Conservation (phyloP, 2,113 vertebrate genomes). For the Gobius niger region DNA sequence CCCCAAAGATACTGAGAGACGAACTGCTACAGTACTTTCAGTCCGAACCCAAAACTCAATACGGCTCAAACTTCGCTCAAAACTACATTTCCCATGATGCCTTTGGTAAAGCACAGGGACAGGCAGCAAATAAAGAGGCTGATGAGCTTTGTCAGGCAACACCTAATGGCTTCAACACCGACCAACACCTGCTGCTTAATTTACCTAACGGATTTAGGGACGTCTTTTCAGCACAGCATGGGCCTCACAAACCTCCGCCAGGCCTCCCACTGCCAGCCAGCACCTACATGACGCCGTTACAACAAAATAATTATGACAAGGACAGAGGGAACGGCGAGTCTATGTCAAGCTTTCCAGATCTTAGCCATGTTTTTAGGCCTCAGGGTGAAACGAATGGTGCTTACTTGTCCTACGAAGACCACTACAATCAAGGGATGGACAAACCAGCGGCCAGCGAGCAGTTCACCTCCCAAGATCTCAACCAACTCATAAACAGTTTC, state of each 20-base stretch:
- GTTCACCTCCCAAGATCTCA: conserved; percentile 50
- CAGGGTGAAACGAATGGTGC: conserved; percentile 46
- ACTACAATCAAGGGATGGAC: conserved; percentile 21
- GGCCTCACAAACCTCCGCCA: conserved; percentile 51
- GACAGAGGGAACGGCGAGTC: conserved; percentile 29
- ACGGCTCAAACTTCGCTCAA: conserved; percentile 65
- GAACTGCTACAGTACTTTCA: conserved; percentile 75
- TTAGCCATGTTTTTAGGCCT: conserved; percentile 36
- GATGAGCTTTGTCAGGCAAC: conserved; percentile 42
- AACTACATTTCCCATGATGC: conserved; percentile 74
- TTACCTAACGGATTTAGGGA: conserved; percentile 50
- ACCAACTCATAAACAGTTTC: conserved; percentile 57
- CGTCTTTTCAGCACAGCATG: not conserved
- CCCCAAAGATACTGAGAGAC: conserved; percentile 71
- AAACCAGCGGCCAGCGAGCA: conserved; percentile 36
- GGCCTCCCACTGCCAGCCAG: conserved; percentile 51
- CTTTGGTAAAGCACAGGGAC: conserved; percentile 69
- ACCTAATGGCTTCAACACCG: conserved; percentile 40
- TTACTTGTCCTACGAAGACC: conserved; percentile 42
- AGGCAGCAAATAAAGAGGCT: conserved; percentile 60
- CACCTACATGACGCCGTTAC: conserved; percentile 35
- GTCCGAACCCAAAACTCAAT: conserved; percentile 76
- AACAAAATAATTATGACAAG: conserved; percentile 39
- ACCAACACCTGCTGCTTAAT: conserved; percentile 53
- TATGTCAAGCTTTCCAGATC: conserved; percentile 39